Conservation (phyloP, 2,113 vertebrate genomes). For the Polypterus bichir region DNA sequence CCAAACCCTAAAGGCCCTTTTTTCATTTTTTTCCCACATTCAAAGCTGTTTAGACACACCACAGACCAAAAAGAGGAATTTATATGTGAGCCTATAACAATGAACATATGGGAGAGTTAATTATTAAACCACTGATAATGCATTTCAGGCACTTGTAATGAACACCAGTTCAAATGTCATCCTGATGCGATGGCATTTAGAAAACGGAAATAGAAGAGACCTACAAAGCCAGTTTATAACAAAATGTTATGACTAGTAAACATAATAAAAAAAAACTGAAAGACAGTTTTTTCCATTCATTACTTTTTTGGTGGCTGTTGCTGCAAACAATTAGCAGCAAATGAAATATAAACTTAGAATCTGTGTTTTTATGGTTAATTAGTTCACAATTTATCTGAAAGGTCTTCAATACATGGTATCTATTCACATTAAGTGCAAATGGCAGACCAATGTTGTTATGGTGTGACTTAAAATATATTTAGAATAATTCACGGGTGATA, state of each 20-base stretch:
- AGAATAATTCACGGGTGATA: too few species aligned
- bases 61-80: slow-evolving; percentile 40
- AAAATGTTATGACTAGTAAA: slow-evolving; percentile 5
- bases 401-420: too few species aligned
- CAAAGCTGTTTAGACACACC: slow-evolving; percentile 33
- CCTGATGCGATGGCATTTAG: slow-evolving; percentile 1
- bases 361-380: too few species aligned
- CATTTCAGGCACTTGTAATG: slow-evolving; percentile 11
- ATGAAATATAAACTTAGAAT: too few species aligned
- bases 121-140: slow-evolving; percentile 26
- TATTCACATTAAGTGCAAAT: too few species aligned
- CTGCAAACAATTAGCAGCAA: too few species aligned
- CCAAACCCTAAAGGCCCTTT: not conserved
- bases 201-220: slow-evolving; percentile 1
- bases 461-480: too few species aligned
- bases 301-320: too few species aligned
- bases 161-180: slow-evolving; percentile 26
- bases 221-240: slow-evolving; percentile 11
- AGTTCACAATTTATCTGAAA: too few species aligned
- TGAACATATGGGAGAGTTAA: slow-evolving; percentile 36
- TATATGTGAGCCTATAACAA: slow-evolving; percentile 25
- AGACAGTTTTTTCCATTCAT: too few species aligned
- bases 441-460: too few species aligned
- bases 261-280: slow-evolving; percentile 3
- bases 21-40: not conserved